Percentiles rank a stretch among this genome's conserved stretches.
Conservation (phyloP, 1,140 invertebrate species). For the Oncopeltus fasciatus region DNA sequence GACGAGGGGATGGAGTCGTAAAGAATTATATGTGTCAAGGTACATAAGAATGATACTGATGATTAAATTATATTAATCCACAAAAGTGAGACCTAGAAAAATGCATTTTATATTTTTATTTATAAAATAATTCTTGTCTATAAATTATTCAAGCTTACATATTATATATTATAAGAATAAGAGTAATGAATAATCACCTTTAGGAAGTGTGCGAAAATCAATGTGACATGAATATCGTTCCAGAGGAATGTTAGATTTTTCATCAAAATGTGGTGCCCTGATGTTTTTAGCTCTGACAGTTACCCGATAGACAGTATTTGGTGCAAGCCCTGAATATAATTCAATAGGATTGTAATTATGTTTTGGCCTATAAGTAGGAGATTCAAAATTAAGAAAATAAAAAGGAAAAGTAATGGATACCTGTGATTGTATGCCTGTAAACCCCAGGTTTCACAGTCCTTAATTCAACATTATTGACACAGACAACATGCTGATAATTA, state of each 20-base stretch:
- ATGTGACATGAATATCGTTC: slow-evolving; percentile 66
- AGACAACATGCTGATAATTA: slow-evolving; percentile 94
- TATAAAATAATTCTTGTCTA: no score
- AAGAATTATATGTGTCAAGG: no score
- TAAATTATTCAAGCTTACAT: no score
- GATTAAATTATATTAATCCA: no score
- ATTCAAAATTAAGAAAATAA: neutral
- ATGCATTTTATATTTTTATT: no score
- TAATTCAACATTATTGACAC: slow-evolving; percentile 89
- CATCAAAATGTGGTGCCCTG: slow-evolving; percentile 57
- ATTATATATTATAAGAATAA: no score
- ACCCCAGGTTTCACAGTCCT: slow-evolving; percentile 85
- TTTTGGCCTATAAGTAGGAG: neutral
- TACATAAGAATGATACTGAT: no score
- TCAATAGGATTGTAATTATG: no score
- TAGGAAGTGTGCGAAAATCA: slow-evolving; percentile 89
- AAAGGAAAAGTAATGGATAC: slow-evolving; percentile 24
- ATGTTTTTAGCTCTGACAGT: slow-evolving; percentile 89
- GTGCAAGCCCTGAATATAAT: slow-evolving; percentile 58
- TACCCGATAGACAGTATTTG: slow-evolving; percentile 89
- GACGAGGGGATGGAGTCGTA: no score
- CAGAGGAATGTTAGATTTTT: slow-evolving; percentile 58
- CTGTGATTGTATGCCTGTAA: slow-evolving; percentile 78
- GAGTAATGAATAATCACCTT: slow-evolving; percentile 58
- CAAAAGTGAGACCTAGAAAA: no score